Percentiles rank a stretch among this genome's conserved stretches.
Conservation (phyloP, 2,797 vertebrate species). For the Melanotaenia parkinsoni region DNA sequence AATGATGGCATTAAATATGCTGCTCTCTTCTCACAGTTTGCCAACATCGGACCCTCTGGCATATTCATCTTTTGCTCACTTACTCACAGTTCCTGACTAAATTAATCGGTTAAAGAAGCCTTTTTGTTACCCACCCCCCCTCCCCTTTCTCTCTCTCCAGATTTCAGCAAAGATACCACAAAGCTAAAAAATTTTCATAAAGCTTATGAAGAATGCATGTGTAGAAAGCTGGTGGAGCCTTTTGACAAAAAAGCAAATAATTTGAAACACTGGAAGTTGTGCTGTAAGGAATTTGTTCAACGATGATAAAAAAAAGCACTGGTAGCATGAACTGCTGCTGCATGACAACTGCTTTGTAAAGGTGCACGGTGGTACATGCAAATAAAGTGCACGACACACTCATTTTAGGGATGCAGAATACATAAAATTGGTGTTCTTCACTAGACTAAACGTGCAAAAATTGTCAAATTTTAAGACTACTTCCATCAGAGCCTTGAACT, state of each 20-base stretch:
- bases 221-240: constrained; percentile 14
- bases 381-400: too few species aligned
- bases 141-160: constrained; percentile 3
- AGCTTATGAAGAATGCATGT: constrained; percentile 12
- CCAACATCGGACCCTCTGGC: constrained; percentile 38
- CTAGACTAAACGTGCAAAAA: too few species aligned
- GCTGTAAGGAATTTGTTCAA: background rate
- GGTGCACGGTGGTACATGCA: too few species aligned
- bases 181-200: constrained; percentile 27
- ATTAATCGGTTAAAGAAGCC: constrained; percentile 16
- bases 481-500: background rate
- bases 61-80: constrained; percentile 42
- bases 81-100: constrained; percentile 27
- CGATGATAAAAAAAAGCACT: constrained; percentile 11
- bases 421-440: background rate
- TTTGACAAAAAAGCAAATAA: constrained; percentile 39
- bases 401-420: background rate
- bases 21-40: constrained; percentile 33
- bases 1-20: constrained; percentile 65
- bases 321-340: constrained; percentile 9
- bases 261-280: constrained; percentile 37
- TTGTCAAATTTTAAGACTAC: background rate
- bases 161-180: constrained; percentile 35
- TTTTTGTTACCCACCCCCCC: too few species aligned
- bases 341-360: constrained; percentile 7